Conservation (phyloP, 2,888 invertebrate genomes). For the Agrotis ipsilon region DNA sequence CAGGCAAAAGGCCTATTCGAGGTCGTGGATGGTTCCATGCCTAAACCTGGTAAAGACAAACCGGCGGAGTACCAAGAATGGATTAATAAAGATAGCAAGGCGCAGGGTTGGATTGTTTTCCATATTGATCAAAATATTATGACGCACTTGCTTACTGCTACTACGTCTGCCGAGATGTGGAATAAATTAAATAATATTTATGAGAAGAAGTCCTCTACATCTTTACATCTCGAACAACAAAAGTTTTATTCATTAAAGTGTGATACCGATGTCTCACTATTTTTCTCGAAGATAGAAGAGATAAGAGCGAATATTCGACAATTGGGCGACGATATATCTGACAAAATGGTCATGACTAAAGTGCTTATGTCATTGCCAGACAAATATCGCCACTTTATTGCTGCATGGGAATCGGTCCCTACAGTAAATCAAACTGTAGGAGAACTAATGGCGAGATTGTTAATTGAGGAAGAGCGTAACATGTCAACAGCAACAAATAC, state of each 20-base stretch:
- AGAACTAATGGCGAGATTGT: constrained; percentile 5
- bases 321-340: constrained; percentile 3
- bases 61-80: constrained; percentile 5
- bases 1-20: constrained; percentile 1
- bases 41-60: constrained; percentile 3
- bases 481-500: background rate
- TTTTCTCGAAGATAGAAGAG: too few relatives aligned
- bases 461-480: constrained; percentile 5
- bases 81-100: background rate
- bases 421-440: constrained; percentile 3
- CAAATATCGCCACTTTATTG: constrained; percentile 10
- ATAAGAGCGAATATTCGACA: background rate
- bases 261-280: too few relatives aligned
- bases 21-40: constrained; percentile 9
- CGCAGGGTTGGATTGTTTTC: background rate
- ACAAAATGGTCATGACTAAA: background rate
- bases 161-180: too few relatives aligned
- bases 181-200: too few relatives aligned
- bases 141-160: too few relatives aligned
- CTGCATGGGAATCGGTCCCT: constrained; percentile 5
- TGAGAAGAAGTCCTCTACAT: too few relatives aligned
- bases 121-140: too few relatives aligned
- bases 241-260: too few relatives aligned
- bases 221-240: too few relatives aligned
- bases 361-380: background rate